A percentile compares a stretch with the other conserved stretches of the same genome.
phyloP scores from a whole-genome alignment of 2,113 vertebrate species.

The Leptobrachium leishanense region DNA sequence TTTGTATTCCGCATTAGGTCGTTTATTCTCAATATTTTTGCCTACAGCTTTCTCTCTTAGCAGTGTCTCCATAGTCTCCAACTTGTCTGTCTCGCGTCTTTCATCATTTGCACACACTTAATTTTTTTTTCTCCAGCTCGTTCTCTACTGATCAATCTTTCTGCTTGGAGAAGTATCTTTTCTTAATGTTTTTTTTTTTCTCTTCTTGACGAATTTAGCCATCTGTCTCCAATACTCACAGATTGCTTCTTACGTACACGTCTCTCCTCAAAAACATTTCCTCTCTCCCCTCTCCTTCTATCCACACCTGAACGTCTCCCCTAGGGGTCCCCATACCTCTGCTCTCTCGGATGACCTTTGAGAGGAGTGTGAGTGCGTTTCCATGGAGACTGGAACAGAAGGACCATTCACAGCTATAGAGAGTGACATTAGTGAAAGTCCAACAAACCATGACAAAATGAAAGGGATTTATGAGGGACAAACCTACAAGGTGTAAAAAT shows the following conservation, averaged over 20 bases:
- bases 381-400: constrained; percentile 33
- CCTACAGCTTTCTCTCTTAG: neutral
- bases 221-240: constrained; percentile 9
- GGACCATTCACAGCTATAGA: neutral
- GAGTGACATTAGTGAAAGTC: neutral
- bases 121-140: too few relatives aligned
- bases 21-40: neutral
- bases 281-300: neutral
- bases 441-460: neutral
- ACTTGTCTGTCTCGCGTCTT: neutral
- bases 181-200: neutral
- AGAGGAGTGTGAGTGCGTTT: constrained; percentile 10
- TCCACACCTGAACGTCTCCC: constrained; percentile 24
- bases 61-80: neutral
- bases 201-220: neutral
- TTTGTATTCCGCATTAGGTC: neutral
- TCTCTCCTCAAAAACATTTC: neutral
- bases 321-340: constrained; percentile 13
- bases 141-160: too few relatives aligned
- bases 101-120: too few relatives aligned
- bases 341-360: constrained; percentile 3
- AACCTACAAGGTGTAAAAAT: neutral
- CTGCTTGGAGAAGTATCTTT: neutral
- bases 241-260: neutral
- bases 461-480: neutral